phyloP scores from a whole-genome alignment of 1,140 invertebrate species.

The Rhynchophorus ferrugineus region DNA sequence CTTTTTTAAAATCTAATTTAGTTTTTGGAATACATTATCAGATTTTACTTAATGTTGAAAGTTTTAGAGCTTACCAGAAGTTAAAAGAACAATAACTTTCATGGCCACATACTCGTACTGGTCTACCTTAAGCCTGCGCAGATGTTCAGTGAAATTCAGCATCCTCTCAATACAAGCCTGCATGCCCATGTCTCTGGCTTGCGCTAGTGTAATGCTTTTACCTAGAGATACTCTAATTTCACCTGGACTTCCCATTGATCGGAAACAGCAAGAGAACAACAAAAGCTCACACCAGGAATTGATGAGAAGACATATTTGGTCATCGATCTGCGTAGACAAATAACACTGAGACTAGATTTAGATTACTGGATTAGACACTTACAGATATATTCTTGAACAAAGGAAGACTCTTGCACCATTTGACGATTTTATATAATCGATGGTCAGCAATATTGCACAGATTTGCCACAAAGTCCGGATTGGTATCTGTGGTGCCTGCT shows the following conservation, averaged over 20 bases:
- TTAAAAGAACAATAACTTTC: slow-evolving; percentile 89
- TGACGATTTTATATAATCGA: slow-evolving; percentile 93
- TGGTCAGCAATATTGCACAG: slow-evolving; percentile 92
- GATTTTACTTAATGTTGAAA: background rate
- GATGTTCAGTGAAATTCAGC: slow-evolving; percentile 89
- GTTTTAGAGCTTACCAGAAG: slow-evolving; percentile 62
- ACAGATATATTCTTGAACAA: slow-evolving; percentile 93
- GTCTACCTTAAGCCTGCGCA: slow-evolving; percentile 84
- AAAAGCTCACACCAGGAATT: slow-evolving; percentile 97
- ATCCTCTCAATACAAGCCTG: slow-evolving; percentile 84
- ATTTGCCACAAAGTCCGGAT: slow-evolving; percentile 77
- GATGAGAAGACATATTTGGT: slow-evolving; percentile 92
- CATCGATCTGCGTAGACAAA: slow-evolving; percentile 67
- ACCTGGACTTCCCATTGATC: slow-evolving; percentile 77
- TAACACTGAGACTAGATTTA: slow-evolving; percentile 22
- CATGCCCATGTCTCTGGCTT: slow-evolving; percentile 46
- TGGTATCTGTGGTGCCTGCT: slow-evolving; percentile 58
- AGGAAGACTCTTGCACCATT: slow-evolving; percentile 96
- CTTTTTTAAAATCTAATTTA: no score
- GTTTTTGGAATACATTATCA: no score
- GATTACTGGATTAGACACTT: no score
- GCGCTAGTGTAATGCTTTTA: slow-evolving; percentile 42
- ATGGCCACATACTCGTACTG: slow-evolving; percentile 95
- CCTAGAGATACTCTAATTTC: slow-evolving; percentile 59
- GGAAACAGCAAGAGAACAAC: slow-evolving; percentile 86